A percentile compares a stretch with the other conserved stretches of the same genome.
Conservation (phyloP, 2,113 vertebrate genomes). For the Lichenostomus cassidix region DNA sequence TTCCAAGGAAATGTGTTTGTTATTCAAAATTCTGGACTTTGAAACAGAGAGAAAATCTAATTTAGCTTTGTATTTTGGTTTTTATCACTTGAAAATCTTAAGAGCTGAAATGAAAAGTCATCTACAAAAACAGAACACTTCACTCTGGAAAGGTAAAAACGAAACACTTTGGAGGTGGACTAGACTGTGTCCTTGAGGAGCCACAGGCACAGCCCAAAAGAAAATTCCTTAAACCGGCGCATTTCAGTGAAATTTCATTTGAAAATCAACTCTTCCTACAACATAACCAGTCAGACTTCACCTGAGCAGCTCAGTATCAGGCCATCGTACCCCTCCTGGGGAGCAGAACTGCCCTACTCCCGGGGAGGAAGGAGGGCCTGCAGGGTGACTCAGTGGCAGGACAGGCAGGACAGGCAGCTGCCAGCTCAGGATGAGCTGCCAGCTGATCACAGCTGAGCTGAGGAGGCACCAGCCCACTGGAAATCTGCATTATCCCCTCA, state of each 20-base stretch:
- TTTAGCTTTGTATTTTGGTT: background rate
- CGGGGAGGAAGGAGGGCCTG: background rate
- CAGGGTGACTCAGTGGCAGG: background rate
- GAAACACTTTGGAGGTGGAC: rapidly evolving
- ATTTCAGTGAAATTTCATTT: background rate
- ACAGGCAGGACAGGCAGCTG: background rate
- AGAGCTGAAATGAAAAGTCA: background rate
- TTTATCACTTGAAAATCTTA: background rate
- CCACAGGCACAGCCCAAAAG: background rate
- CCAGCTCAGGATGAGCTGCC: background rate
- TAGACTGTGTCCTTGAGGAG: background rate
- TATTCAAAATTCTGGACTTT: background rate
- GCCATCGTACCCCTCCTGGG: background rate
- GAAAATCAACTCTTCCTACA: background rate
- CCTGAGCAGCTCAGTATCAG: background rate
- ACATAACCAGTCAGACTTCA: background rate
- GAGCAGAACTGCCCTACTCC: background rate
- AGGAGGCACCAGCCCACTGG: background rate
- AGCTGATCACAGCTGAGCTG: background rate
- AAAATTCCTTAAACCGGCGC: background rate
- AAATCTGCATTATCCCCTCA: background rate
- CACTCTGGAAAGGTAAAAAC: background rate
- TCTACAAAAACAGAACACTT: background rate
- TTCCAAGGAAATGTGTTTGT: background rate
- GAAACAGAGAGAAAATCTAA: background rate